Evolutionary conservation across 2,797 vertebrate species (phyloP), one percentile per base, ranked within the genome.

Genomic region (Sylvilagus floridanus): DNA sequence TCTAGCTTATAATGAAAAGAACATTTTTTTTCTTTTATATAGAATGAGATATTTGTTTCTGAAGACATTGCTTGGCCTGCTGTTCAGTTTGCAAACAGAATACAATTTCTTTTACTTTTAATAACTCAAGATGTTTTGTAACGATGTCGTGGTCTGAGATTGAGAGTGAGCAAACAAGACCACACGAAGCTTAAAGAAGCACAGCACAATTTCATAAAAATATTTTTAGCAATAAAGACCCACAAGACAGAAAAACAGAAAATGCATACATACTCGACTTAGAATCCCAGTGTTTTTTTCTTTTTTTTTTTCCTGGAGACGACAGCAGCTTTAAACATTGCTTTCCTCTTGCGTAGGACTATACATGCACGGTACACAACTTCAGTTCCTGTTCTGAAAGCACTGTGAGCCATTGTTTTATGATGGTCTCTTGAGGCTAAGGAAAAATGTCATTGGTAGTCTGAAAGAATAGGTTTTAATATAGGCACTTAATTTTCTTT

Each of bases 111-210:
- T 93, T 92, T 84, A 91, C 95, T 97, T 90, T 24, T 97, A 95
- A 97, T 89, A 96, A 95, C 62, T 96, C 75, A 97, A 97, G 95
- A 97, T 97, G 97, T 97, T 97, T 97, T 95, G 94, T 97, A 96
- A 93, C 60, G 84, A 47, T 62, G 77, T 79, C 60, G 47, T 90
- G 84, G 90, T 96, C 95, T 97, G 42, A 82, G 94, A 92, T 96
- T 97, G 77, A 87, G 77, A 97, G 71, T 28, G 68, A 97, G 97
- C 62, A 91, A 96, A 65, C 3, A 91, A 90, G 86, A 92, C 1
- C 72, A 96, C 96, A 93, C 24, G 94, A 96, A 96, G 69, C 91
- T 84, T 79, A 88, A 84, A 95, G 75, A 66, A 86, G 66, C 84
- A 86, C 73, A 97, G 90, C 97, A 94, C 5, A 32, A 95, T 88